These are phyloP conservation scores for Thalpophila matura DNA, from an alignment of 2,888 invertebrate genomes.

Conservation along the genomic window DNA sequence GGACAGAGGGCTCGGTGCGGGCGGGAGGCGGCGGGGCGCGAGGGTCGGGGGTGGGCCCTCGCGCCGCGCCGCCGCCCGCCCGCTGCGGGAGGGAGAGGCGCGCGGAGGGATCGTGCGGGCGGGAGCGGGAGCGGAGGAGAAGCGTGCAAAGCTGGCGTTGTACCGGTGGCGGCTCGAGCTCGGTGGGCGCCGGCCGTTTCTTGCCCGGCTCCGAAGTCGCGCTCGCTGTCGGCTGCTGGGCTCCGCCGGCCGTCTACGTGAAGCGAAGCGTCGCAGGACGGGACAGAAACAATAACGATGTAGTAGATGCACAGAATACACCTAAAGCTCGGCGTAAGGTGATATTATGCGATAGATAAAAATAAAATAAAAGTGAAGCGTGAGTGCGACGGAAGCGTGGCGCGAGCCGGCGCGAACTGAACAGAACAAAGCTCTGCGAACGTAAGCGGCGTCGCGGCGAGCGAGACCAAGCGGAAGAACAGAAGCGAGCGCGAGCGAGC, in stretches of 20 bases:
- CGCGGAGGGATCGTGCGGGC: conserved; percentile 78
- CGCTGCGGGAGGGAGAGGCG: conserved; percentile 74
- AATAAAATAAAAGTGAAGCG: conserved; percentile 89
- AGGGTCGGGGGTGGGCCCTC: conserved; percentile 80
- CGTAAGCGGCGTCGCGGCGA: conserved; percentile 89
- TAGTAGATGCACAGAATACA: conserved; percentile 91
- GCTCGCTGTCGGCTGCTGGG: conserved; percentile 93
- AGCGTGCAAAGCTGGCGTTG: conserved; percentile 93
- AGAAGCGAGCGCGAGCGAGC: conserved; percentile 87
- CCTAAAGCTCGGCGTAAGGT: conserved; percentile 90
- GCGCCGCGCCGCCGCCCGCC: conserved; percentile 73
- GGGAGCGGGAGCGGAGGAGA: conserved; percentile 82
- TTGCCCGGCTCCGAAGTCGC: conserved; percentile 96
- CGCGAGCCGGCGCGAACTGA: conserved; percentile 87
- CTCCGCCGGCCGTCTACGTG: conserved; percentile 90
- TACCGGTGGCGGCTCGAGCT: conserved; percentile 96
- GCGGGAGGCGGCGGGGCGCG: conserved; percentile 79
- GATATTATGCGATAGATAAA: conserved; percentile 90
- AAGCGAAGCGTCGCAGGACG: conserved; percentile 91
- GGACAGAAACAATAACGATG: conserved; percentile 91
- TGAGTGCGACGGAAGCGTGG: conserved; percentile 91
- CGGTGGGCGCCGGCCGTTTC: conserved; percentile 96
- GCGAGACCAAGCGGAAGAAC: conserved; percentile 89
- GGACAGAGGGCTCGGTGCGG: conserved; percentile 68
- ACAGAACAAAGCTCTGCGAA: conserved; percentile 88